phyloP scores from a whole-genome alignment of 2,888 invertebrate species.

The Diadromus collaris region DNA sequence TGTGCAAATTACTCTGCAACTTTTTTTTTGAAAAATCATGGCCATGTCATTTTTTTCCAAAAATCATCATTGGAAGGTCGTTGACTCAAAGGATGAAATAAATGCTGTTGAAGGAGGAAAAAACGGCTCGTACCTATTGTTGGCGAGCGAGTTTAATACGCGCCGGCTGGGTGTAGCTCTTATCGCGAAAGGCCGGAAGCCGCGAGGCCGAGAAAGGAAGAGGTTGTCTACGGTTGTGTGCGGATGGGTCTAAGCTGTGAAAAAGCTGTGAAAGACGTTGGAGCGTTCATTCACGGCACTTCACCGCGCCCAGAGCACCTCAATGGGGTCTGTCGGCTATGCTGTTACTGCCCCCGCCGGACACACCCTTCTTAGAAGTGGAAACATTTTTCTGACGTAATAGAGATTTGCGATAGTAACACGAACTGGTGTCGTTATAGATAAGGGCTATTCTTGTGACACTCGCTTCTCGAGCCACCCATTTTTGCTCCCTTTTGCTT shows the following conservation, averaged over 20 bases:
- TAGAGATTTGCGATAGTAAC: conserved; percentile 53
- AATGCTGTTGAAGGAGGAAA: neutral
- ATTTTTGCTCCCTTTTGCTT: neutral
- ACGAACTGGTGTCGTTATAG: conserved; percentile 39
- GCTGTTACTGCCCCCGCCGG: conserved; percentile 20
- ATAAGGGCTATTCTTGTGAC: conserved; percentile 49
- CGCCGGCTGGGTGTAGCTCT: conserved; percentile 43
- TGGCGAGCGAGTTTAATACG: conserved; percentile 44
- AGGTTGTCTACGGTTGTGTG: conserved; percentile 29
- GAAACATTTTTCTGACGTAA: conserved; percentile 59
- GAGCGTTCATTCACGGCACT: conserved; percentile 56
- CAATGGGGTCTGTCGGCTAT: conserved; percentile 40
- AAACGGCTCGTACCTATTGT: conserved; percentile 34
- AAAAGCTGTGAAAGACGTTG: conserved; percentile 37
- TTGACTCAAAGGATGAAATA: neutral
- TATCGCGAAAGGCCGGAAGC: conserved; percentile 50
- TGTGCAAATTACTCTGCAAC: too few relatives aligned
- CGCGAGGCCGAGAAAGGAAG: conserved; percentile 35
- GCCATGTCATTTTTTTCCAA: neutral
- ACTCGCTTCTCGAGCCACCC: conserved; percentile 29
- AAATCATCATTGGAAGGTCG: neutral
- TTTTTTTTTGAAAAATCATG: too few relatives aligned
- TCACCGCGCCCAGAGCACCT: conserved; percentile 51
- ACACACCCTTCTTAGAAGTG: conserved; percentile 55
- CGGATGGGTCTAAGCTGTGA: conserved; percentile 25